These are phyloP conservation scores for Eubasilissa splendida DNA, from an alignment of 2,888 invertebrate species.

Conservation along the genomic window DNA sequence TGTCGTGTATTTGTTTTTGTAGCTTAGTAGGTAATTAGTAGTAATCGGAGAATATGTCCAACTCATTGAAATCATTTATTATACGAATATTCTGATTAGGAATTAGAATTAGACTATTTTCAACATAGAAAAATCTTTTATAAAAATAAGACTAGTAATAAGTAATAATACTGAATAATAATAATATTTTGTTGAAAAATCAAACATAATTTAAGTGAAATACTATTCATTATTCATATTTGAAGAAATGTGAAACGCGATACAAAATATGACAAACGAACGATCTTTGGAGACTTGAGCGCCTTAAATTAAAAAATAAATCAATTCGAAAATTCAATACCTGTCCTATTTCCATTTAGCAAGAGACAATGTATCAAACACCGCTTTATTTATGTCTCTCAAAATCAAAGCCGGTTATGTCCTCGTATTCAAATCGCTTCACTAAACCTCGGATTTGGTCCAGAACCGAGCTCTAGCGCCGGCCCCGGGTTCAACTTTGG, in stretches of 20 bases:
- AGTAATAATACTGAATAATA: no score
- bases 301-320: conserved; percentile 23
- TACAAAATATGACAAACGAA: conserved; percentile 17
- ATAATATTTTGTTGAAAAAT: no score
- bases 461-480: neutral
- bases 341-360: conserved; percentile 13
- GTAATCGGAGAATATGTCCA: no score
- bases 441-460: neutral
- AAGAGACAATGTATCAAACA: conserved; percentile 34
- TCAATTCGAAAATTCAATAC: conserved; percentile 34
- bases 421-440: conserved; percentile 20
- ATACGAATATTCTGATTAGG: no score
- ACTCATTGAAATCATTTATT: no score
- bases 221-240: no score
- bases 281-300: conserved; percentile 16
- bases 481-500: neutral
- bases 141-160: no score
- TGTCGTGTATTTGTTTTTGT: no score
- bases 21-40: no score
- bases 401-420: conserved; percentile 12
- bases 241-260: conserved; percentile 7
- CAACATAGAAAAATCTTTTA: no score
- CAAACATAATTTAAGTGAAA: no score
- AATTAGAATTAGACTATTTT: no score
- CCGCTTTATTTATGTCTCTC: conserved; percentile 8